Conservation (phyloP, 2,113 vertebrate genomes). For the Taurulus bubalis region DNA sequence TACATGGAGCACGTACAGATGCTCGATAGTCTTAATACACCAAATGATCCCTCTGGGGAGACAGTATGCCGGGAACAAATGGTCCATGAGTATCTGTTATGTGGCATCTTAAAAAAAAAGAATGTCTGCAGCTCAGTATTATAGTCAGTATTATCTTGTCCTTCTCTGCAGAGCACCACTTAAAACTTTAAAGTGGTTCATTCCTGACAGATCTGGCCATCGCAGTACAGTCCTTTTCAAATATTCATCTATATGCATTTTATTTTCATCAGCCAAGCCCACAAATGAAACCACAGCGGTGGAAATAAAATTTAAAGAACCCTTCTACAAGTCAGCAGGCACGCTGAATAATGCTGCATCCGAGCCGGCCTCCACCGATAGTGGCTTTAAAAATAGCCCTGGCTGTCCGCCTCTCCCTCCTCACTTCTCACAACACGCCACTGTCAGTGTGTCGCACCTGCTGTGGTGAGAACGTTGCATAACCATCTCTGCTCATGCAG, state of each 20-base stretch:
- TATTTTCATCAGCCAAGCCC: slow-evolving; percentile 19
- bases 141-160: slow-evolving; percentile 13
- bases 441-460: slow-evolving; percentile 70
- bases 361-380: slow-evolving; percentile 33
- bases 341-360: slow-evolving; percentile 31
- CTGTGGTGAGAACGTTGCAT: slow-evolving; percentile 66
- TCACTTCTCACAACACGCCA: slow-evolving; percentile 60
- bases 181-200: slow-evolving; percentile 21
- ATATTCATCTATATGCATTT: slow-evolving; percentile 51
- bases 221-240: slow-evolving; percentile 18
- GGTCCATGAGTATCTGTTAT: slow-evolving; percentile 9
- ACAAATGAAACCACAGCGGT: not conserved
- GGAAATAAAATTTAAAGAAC: slow-evolving; percentile 31
- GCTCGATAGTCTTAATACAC: slow-evolving; percentile 30
- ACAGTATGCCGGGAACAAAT: slow-evolving; percentile 29
- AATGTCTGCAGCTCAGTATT: slow-evolving; percentile 24
- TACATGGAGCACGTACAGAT: slow-evolving; percentile 32
- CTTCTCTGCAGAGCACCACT: slow-evolving; percentile 20
- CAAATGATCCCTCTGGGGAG: slow-evolving; percentile 17
- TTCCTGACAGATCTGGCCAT: slow-evolving; percentile 28
- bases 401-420: slow-evolving; percentile 67
- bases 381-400: slow-evolving; percentile 77
- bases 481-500: slow-evolving; percentile 61
- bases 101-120: slow-evolving; percentile 11
- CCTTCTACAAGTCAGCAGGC: slow-evolving; percentile 37